Percentiles rank a stretch among this genome's conserved stretches.
Conservation (phyloP, 2,113 vertebrate species). For the Crotalus tigris region DNA sequence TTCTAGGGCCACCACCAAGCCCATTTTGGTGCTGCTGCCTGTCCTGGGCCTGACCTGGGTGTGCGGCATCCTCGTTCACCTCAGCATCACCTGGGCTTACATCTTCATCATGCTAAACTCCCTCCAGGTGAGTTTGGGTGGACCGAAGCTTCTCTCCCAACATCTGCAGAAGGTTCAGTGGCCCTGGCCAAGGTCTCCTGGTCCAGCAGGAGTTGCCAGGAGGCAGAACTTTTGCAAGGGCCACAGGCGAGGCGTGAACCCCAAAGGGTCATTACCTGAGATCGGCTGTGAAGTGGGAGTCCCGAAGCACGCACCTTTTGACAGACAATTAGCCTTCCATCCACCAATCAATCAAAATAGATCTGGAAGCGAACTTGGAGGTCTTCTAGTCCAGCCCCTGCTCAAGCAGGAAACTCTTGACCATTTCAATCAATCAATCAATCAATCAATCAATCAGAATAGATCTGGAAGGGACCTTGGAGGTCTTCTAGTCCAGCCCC, state of each 20-base stretch:
- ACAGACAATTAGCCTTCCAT: background rate
- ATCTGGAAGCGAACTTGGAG: too few relatives aligned
- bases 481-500: too few relatives aligned
- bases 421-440: too few relatives aligned
- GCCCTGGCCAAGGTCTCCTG: background rate
- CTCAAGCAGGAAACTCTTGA: too few relatives aligned
- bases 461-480: too few relatives aligned
- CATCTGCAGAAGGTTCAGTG: background rate
- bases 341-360: too few relatives aligned
- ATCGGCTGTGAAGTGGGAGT: background rate
- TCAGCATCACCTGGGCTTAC: slow-evolving; percentile 79
- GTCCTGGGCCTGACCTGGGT: slow-evolving; percentile 90
- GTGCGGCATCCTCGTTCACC: slow-evolving; percentile 84
- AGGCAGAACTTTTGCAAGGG: background rate
- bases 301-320: background rate
- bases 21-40: slow-evolving; percentile 82
- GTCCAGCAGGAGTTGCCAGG: background rate
- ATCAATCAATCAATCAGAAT: too few relatives aligned
- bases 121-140: slow-evolving; percentile 78
- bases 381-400: too few relatives aligned
- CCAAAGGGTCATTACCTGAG: background rate
- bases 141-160: background rate
- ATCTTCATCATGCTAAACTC: slow-evolving; percentile 85
- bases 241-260: background rate
- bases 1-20: slow-evolving; percentile 82